These are phyloP conservation scores for Oncopodura yosiiana DNA, from an alignment of 1,140 invertebrate species.

Conservation along the genomic window DNA sequence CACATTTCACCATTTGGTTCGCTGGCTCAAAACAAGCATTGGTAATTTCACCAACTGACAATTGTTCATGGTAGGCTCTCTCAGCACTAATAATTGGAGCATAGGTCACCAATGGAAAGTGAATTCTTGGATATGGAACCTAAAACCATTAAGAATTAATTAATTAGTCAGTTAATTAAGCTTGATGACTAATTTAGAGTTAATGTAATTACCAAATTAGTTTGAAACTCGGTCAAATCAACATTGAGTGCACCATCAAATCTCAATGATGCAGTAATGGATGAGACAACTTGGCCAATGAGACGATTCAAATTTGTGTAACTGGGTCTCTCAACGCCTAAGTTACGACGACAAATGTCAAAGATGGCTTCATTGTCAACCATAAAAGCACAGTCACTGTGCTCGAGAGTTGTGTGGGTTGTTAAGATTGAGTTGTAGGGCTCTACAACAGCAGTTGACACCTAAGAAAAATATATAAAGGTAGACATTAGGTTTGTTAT, in stretches of 20 bases:
- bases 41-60: slow-evolving; percentile 76
- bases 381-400: slow-evolving; percentile 74
- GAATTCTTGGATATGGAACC: slow-evolving; percentile 67
- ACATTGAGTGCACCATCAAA: slow-evolving; percentile 82
- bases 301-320: slow-evolving; percentile 67
- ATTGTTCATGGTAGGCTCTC: slow-evolving; percentile 74
- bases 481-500: slow-evolving; percentile 37
- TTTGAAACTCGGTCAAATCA: slow-evolving; percentile 78
- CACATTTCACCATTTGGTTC: slow-evolving; percentile 90
- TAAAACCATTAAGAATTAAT: too few relatives aligned
- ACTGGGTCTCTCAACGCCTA: slow-evolving; percentile 58
- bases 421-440: slow-evolving; percentile 73
- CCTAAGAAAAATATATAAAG: slow-evolving; percentile 53
- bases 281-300: slow-evolving; percentile 75
- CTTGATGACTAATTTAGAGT: too few relatives aligned
- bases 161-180: too few relatives aligned
- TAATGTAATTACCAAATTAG: slow-evolving; percentile 42
- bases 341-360: slow-evolving; percentile 60
- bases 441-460: slow-evolving; percentile 70
- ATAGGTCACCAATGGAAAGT: slow-evolving; percentile 67
- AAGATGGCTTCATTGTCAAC: slow-evolving; percentile 70
- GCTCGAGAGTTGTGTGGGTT: slow-evolving; percentile 67
- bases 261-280: slow-evolving; percentile 71
- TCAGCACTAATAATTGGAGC: slow-evolving; percentile 67
- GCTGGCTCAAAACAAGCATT: slow-evolving; percentile 80